phyloP scores from a whole-genome alignment of 1,140 invertebrate species.

The Drosophila parabipectinata region DNA sequence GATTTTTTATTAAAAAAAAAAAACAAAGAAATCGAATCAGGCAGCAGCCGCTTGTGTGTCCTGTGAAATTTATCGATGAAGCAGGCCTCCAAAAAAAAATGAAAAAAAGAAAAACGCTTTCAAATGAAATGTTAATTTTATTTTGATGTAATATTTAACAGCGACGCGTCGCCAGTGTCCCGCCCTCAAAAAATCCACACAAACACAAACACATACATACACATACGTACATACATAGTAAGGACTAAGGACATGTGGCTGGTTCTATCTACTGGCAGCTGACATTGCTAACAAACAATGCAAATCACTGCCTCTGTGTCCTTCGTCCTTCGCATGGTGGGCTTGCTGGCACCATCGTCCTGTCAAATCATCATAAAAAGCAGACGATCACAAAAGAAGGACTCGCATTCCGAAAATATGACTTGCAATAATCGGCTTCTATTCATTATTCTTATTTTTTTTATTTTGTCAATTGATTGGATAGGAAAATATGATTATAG shows the following conservation, averaged over 20 bases:
- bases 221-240: too few relatives aligned
- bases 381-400: conserved; percentile 11
- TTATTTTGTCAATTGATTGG: not conserved
- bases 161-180: conserved; percentile 39
- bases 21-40: conserved; percentile 34
- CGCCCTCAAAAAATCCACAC: not conserved
- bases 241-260: conserved; percentile 17
- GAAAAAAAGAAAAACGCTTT: conserved; percentile 59
- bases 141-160: conserved; percentile 66
- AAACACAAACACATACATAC: not conserved
- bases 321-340: not conserved
- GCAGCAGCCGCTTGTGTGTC: not conserved
- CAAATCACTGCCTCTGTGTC: conserved; percentile 56
- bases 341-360: conserved; percentile 51
- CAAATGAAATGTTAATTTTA: conserved; percentile 81
- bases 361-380: conserved; percentile 60
- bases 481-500: not conserved
- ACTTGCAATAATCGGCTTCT: conserved; percentile 11
- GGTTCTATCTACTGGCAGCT: conserved; percentile 62
- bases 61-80: conserved; percentile 75
- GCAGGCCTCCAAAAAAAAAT: conserved; percentile 8
- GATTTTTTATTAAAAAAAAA: conserved; percentile 70
- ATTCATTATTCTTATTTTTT: not conserved
- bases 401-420: not conserved
- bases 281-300: conserved; percentile 76